phyloP scores from a whole-genome alignment of 2,888 invertebrate genomes.

The Pachymerium ferrugineum region DNA sequence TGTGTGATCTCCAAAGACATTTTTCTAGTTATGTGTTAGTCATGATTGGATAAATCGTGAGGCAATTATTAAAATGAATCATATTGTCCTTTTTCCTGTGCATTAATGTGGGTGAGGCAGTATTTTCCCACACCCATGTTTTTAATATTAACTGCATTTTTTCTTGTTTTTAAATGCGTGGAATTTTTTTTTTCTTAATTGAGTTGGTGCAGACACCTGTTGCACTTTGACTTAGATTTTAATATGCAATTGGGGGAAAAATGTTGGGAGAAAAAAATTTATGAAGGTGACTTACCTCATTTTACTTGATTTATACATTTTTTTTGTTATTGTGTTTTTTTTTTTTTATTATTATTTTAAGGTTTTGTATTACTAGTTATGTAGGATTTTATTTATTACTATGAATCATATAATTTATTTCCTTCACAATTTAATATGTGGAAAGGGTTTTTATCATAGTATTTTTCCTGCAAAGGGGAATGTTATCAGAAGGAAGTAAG shows the following conservation, averaged over 20 bases:
- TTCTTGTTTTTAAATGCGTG: not conserved
- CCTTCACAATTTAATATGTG: too few relatives aligned
- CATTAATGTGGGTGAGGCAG: constrained; percentile 2
- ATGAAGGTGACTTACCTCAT: constrained; percentile 3
- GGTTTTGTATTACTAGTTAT: too few relatives aligned
- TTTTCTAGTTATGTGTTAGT: constrained; percentile 3
- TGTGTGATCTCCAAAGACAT: not conserved
- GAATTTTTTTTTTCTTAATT: not conserved
- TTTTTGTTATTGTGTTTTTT: not conserved
- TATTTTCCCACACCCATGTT: constrained; percentile 1
- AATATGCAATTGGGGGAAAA: not conserved
- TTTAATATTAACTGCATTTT: not conserved
- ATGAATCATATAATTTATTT: too few relatives aligned
- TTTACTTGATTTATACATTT: constrained; percentile 2
- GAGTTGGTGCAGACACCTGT: constrained; percentile 1
- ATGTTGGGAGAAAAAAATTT: not conserved
- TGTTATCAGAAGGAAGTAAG: too few relatives aligned
- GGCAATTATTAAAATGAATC: constrained; percentile 13
- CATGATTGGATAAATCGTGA: constrained; percentile 13
- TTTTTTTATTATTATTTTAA: not conserved
- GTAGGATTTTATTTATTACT: too few relatives aligned
- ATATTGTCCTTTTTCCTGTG: constrained; percentile 8
- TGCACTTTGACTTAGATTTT: constrained; percentile 3
- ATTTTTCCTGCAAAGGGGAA: too few relatives aligned
- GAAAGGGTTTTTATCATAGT: too few relatives aligned